Evolutionary conservation across 2,797 vertebrate species (phyloP), one percentile per base, ranked within the genome.

Genomic region (Cossypha caffra): DNA sequence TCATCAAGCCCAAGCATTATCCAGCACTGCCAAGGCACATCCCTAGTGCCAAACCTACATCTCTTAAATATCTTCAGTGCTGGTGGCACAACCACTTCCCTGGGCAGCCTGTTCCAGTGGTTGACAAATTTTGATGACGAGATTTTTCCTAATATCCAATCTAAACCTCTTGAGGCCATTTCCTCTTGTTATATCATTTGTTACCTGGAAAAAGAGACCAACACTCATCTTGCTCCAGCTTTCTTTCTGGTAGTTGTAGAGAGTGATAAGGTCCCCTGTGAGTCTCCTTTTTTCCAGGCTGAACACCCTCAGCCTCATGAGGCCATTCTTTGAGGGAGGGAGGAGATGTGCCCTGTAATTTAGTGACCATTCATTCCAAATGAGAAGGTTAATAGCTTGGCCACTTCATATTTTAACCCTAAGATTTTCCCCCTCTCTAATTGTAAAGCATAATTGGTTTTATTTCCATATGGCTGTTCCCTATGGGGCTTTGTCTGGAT

Each of bases 301-400:
- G 31, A 71, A 58, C 15, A 29, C 16, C 33, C 19, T 14, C 23
- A 52, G 40, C 29, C 77, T 97, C 97, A 87, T 95, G 94, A 97
- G 81, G 76, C 31, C 40, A 29, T 83, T 66, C 79, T 92, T 84
- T 79, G 62, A 42, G 96, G 90, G 86, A 91, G 75, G 80, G 87
- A 83, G 69, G 67, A 71, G 64, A 77, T 62, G 52, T 84, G 64
- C 68, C 61, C 91, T 29, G 5, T 96, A 94, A 97, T 95, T 94
- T 94, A 97, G 85, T 91, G 73, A 94, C 80, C 61, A 86, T 85
- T 95, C 61, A 67, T 91, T 96, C 88, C 82, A 93, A 95, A 94
- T 81, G 68, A 95, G 84, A 86, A 95, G 90, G 92, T 92, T 88
- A 95, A 97, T 96, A 95, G 93, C 88, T 95, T 84, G 79, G 75